Evolutionary conservation across 2,797 vertebrate species (phyloP), one percentile per base, ranked within the genome.

Genomic region (Chaetophractus vellerosus): DNA sequence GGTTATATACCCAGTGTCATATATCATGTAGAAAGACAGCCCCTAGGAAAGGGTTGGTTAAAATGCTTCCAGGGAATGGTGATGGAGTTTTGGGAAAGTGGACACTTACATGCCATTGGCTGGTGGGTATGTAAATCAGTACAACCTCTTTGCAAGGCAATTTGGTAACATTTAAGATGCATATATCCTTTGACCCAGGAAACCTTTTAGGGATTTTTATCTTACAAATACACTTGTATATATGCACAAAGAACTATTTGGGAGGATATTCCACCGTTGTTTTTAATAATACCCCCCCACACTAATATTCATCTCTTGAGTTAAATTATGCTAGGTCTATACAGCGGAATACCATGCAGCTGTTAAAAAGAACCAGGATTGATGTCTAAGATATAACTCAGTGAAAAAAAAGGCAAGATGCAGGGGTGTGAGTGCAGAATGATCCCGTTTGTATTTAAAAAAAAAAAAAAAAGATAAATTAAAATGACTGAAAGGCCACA

Each of bases 81-180:
- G 10, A 18, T 59, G 19, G 85, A 75, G 9, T 69, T 87, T 71
- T 57, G 31, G 55, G 52, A 71, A 52, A 55, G 36, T 38, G 61
- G 69, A 63, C 45, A 66, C 24, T 23, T 74, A 28, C 57, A 33
- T 87, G 50, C 74, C n/a, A 3, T 74, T 87, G 59, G 33, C 31
- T 80, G 24, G 38, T 74, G 38, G 59, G 48, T 59, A 9, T 69
- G 52, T 90, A 68, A 85, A 45, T 86, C 48, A 38, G 1, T 38
- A 10, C 18, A 59, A 36, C 57, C 72, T 71, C 11, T 71, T 75
- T 38, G 45, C 68, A 61, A 68, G 41, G 41, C 66, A 80, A 6
- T 57, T 95, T 78, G 88, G 52, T 38, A 84, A 38, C 52, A 69
- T 75, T 95, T 90, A 95, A 66, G 75, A 31, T n/a, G 26, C 7